Base-by-base conservation (phyloP, 2,888 invertebrate species). In the Drosophila melanosoma region DNA sequence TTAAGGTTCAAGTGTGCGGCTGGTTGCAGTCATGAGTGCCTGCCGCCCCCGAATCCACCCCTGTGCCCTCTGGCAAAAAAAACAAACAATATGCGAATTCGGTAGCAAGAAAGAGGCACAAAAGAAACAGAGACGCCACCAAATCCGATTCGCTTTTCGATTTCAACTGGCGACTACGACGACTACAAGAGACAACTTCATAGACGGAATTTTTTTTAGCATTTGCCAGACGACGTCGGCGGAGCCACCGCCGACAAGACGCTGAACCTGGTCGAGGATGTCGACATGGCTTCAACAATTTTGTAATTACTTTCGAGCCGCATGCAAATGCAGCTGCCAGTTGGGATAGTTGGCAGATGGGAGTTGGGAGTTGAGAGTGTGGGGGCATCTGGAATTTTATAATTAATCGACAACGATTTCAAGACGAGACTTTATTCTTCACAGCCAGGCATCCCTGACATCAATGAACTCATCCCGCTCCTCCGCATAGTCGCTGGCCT, bases 401-500 rank as follows among this genome's bases (percentile, higher is more conserved):
- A 89, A 89, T 86, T 87, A 86, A 89, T 81, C 79, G 83, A 49
- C 75, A 77, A 79, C 59, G 76, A 64, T 76, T 66, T 69, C 70
- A 68, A 29, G 17, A 49, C 26, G 49, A 56, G 69, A 68, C 65
- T 84, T 89, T 84, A 87, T 85, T 89, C 88, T 56, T 56, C 56
- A 85, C 80, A 84, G 70, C 86, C 90, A 89, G 68, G 74, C 83
- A 82, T 78, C 85, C 76, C 89, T 81, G 57, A 89, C 89, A 79
- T 89, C 89, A 74, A 89, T 79, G 59, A 86, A 86, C 65, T 89
- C 89, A 69, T 89, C 89, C 69, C 78, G 81, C 77, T 83, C 80
- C 75, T 90, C 82, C 63, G 83, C 85, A 68, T 76, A 87, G 49
- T 85, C 90, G 42, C 72, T 52, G 17, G 63, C 59, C 52, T 56